Base-by-base conservation (phyloP, 2,888 invertebrate species). In the Nasonia oneida region DNA sequence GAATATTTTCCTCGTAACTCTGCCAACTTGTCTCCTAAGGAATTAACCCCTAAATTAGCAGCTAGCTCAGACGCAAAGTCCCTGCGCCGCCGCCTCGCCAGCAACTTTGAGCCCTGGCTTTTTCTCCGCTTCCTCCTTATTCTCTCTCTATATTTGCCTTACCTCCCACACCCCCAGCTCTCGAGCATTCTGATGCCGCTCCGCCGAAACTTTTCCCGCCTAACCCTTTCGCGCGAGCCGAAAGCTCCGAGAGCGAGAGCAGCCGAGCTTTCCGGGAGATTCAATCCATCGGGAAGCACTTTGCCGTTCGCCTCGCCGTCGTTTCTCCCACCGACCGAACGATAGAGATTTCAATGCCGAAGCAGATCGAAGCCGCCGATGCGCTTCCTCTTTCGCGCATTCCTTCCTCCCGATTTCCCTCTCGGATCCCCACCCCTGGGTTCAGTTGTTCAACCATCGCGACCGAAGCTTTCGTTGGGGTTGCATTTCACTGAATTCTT, bases 21-120 rank as follows among this genome's bases (percentile, higher is more conserved):
- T 93, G 92, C 92, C 93, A 93, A 93, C 93, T 93, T 93, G 93
- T 93, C 93, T 93, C 92, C 93, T 90, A 93, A 93, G 93, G 93
- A 93, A 93, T 93, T 93, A 93, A 93, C 93, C 93, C 93, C 93
- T 93, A 93, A 93, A 93, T 93, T 93, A 93, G 93, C 93, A 92
- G 93, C 92, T 93, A 93, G 92, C 93, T 92, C 91, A 91, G 90
- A 91, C 90, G 92, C 91, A 92, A 93, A 92, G 92, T 93, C 93
- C 91, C 90, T 90, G 91, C 92, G 90, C 91, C 92, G 91, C 33
- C 3, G 90, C 47, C 47, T 47, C 47, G 12, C 47, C 83, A 73
- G 90, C 92, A 93, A 93, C 93, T 93, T 93, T 92, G 91, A 92
- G 90, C 85, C 83, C 80, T 47, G 83, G 86, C 85, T 86, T 79